Evolutionary conservation across 2,888 invertebrate genomes (phyloP).

Genomic region (Trachelus troglodyta): DNA sequence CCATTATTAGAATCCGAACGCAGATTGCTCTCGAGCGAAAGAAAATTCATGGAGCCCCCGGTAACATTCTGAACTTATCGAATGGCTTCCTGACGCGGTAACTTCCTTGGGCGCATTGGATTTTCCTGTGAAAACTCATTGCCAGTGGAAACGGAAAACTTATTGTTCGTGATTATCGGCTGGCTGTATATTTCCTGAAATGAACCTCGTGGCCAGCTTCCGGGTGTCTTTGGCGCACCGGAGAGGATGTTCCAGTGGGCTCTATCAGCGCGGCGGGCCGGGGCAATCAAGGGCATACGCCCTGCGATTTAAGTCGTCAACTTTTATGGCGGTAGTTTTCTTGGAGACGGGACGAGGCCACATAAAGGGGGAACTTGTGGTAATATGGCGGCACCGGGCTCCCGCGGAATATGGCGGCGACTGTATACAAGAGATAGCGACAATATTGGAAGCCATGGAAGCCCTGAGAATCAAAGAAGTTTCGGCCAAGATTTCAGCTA

Average conservation of each 20-base stretch:
- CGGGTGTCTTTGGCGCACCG: too few relatives aligned
- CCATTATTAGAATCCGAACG: constrained; percentile 31
- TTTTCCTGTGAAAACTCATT: too few relatives aligned
- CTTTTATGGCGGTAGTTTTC: constrained; percentile 63
- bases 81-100: constrained; percentile 26
- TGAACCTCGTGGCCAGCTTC: too few relatives aligned
- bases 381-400: constrained; percentile 56
- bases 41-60: constrained; percentile 37
- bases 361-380: constrained; percentile 53
- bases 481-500: not conserved
- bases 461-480: too few relatives aligned
- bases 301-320: constrained; percentile 62
- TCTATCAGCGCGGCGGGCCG: constrained; percentile 2
- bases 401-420: constrained; percentile 59
- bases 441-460: constrained; percentile 50
- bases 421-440: constrained; percentile 63
- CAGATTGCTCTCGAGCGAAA: constrained; percentile 41
- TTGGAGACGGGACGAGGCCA: constrained; percentile 47
- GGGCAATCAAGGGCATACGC: constrained; percentile 51
- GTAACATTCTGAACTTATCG: constrained; percentile 42
- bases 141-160: too few relatives aligned
- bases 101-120: too few relatives aligned
- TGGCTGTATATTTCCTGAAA: too few relatives aligned
- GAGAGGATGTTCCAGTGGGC: too few relatives aligned
- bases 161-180: too few relatives aligned